Evolutionary conservation across 2,797 vertebrate species (phyloP), one percentile per base, ranked within the genome.

Genomic region (Ptychobarbus kaznakovi): DNA sequence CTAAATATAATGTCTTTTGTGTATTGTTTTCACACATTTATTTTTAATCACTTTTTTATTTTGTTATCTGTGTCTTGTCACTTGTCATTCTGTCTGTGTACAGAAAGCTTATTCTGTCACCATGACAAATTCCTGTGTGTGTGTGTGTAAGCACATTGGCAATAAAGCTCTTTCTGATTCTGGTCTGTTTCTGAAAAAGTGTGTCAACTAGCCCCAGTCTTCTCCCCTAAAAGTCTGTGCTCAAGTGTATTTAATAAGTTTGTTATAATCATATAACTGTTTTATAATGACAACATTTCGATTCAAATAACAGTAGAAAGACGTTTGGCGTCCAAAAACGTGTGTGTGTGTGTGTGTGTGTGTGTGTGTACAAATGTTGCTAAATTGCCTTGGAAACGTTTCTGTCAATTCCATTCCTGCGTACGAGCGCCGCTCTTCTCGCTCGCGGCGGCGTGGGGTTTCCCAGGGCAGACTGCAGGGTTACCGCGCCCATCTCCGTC

Each of bases 401-500:
- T 65, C 13, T 78, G 46, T 70, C 46, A 42, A 70, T 56, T 81
- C 46, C 46, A 28, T 66, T 78, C 51, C 44, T 75, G 51, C 69
- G 69, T 46, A 68, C 46, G 75, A 61, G 68, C 58, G 69, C 69
- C 46, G 58, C 40, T 63, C 18, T 66, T 28, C 40, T 61, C 32
- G 51, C 35, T 69, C 66, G 65, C 87, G 91, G 93, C 92, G 92
- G 90, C 92, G 92, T 93, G 95, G 95, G 95, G 95, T 96, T 96
- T 96, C 95, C 95, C 94, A 88, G 89, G 82, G 91, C 93, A 84
- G 87, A 94, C 89, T 94, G 95, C 95, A 96, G 95, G 95, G 95
- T 96, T 93, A 96, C 95, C 95, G 95, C 95, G 95, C 95, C 95
- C 95, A 95, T 95, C 93, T 76, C 90, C 88, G 92, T 91, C 95